These are phyloP conservation scores for Parazoanthus darwini DNA, from an alignment of 92 coral and sea anemone species.

Conservation along the genomic window DNA sequence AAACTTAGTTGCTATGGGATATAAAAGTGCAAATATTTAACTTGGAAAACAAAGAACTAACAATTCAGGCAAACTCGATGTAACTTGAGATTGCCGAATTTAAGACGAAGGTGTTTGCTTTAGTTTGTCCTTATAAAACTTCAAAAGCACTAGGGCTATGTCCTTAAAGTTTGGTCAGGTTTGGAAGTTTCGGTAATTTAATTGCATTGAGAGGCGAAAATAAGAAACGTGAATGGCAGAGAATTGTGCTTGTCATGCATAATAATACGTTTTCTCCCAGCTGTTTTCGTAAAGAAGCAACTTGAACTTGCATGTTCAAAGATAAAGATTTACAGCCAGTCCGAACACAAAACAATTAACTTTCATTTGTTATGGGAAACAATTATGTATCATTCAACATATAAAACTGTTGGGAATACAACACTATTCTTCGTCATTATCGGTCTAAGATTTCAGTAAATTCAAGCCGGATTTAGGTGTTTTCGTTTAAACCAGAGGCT, in stretches of 20 bases:
- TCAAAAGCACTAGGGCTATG: background rate
- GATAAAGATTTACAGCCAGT: background rate
- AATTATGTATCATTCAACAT: background rate
- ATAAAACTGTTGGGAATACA: background rate
- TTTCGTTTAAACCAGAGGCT: background rate
- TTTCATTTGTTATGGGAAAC: background rate
- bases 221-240: background rate
- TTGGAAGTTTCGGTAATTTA: background rate
- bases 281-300: too few relatives aligned
- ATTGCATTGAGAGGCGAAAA: background rate
- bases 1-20: background rate
- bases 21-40: slow-evolving; percentile 6
- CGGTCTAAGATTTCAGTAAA: too few relatives aligned
- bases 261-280: too few relatives aligned
- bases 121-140: background rate
- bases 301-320: too few relatives aligned
- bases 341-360: background rate
- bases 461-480: background rate
- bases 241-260: background rate
- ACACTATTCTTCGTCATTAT: background rate
- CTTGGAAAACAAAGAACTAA: slow-evolving; percentile 6
- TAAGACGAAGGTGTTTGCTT: background rate
- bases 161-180: background rate
- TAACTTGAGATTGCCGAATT: background rate
- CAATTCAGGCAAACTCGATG: slow-evolving; percentile 14